Conservation (phyloP, 2,113 vertebrate species). For the Phylloscopus whistleri region DNA sequence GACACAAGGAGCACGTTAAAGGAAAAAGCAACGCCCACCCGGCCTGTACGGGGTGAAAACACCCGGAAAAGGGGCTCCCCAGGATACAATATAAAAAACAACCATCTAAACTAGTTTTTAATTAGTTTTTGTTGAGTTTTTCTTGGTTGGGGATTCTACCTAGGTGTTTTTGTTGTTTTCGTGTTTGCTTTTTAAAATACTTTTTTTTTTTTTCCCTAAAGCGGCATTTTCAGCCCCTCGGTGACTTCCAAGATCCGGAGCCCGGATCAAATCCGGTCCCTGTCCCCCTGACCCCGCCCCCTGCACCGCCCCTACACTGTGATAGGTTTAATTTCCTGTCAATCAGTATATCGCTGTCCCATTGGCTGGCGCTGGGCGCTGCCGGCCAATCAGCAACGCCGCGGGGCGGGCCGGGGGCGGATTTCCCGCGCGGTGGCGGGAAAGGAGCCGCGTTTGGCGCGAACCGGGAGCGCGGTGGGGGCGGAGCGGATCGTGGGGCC, state of each 20-base stretch:
- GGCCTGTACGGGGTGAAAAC: fast-evolving
- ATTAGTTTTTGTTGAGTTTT: fast-evolving
- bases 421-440: background rate
- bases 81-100: fast-evolving
- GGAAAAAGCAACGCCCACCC: background rate
- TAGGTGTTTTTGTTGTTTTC: background rate
- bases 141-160: too few relatives aligned
- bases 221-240: fast-evolving
- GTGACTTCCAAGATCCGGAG: too few relatives aligned
- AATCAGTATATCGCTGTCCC: fast-evolving
- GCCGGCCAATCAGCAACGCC: background rate
- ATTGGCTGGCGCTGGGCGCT: fast-evolving
- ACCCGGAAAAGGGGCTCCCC: background rate
- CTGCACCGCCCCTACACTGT: fast-evolving
- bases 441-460: conserved; percentile 53
- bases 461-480: background rate
- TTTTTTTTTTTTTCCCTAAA: background rate
- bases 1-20: fast-evolving
- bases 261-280: fast-evolving
- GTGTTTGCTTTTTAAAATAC: fast-evolving
- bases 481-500: too few relatives aligned
- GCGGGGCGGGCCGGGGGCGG: background rate
- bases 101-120: background rate
- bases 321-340: fast-evolving
- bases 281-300: fast-evolving